Evolutionary conservation across 1,140 invertebrate genomes (phyloP).

Genomic region (Oreohelix idahoensis): DNA sequence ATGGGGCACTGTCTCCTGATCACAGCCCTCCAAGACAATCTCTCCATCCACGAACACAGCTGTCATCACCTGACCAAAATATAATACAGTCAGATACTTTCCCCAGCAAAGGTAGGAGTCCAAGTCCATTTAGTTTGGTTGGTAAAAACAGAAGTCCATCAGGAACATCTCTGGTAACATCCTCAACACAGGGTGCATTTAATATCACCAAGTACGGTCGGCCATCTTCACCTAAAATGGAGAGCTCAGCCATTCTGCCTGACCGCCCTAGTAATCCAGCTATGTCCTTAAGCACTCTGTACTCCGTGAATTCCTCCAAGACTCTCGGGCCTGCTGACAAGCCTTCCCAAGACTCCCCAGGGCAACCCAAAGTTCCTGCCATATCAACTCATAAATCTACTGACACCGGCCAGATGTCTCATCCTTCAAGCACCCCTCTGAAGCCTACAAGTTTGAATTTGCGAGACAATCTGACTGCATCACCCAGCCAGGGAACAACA

Average conservation of each 20-base stretch:
- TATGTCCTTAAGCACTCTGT: background rate
- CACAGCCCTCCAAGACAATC: slow-evolving; percentile 4
- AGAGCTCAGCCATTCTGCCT: background rate
- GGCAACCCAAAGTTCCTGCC: background rate
- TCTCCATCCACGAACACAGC: background rate
- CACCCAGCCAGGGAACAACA: too few species aligned
- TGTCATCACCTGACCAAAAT: background rate
- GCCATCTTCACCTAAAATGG: slow-evolving; percentile 24
- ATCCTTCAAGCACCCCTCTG: background rate
- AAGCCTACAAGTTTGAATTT: slow-evolving; percentile 24
- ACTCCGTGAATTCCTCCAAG: background rate
- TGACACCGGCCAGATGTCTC: background rate
- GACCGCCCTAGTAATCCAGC: background rate
- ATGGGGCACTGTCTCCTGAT: slow-evolving; percentile 36
- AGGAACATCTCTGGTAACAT: background rate
- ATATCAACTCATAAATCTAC: background rate
- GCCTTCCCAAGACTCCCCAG: background rate
- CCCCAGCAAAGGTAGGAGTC: background rate
- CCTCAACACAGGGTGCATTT: background rate
- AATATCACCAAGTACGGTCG: slow-evolving; percentile 27
- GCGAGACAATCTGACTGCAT: background rate
- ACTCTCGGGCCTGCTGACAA: background rate
- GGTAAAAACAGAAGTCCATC: background rate
- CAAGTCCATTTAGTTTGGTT: background rate
- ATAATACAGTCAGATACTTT: background rate